Base-by-base conservation (phyloP, 2,888 invertebrate genomes). In the Sinotaia quadrata region DNA sequence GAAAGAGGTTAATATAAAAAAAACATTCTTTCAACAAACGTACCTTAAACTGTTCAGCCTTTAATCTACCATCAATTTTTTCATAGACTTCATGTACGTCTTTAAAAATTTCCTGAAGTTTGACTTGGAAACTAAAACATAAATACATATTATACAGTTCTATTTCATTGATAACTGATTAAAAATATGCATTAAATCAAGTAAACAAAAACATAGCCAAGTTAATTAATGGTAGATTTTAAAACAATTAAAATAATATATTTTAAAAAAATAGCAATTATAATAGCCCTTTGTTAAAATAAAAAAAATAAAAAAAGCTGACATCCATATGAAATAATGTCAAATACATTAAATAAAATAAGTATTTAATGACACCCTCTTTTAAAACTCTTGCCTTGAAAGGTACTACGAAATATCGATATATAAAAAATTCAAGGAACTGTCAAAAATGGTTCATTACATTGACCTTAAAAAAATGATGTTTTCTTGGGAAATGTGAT, bases 11-110 rank as follows among this genome's bases (percentile, higher is more conserved):
- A n/a, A n/a, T n/a, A n/a, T n/a, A n/a, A n/a, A n/a, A n/a, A n/a
- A n/a, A n/a, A n/a, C n/a, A n/a, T n/a, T n/a, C n/a, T n/a, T n/a
- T n/a, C n/a, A n/a, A n/a, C n/a, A 37, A n/a, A 27, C n/a, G 71
- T 74, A 89, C 89, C 85, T 97, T 95, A 89, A 97, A 97, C 41
- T 97, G 96, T 89, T 99, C 98, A n/a, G 96, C 96, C 90, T 96
- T 95, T 66, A 97, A 89, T 65, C 95, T 90, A 75, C 94, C 94
- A 79, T 95, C 94, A 78, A 96, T 92, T 47, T 91, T 91, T 77
- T 92, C 92, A 84, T 93, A 92, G 77, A 94, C 91, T 85, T 92
- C 90, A 87, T 92, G 93, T 78, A 96, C 86, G 84, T 93, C 91
- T 82, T 90, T 92, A 89, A 96, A 93, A 85, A 98, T 92, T 63